Conservation (phyloP, 2,797 vertebrate species). For the Labroides dimidiatus region DNA sequence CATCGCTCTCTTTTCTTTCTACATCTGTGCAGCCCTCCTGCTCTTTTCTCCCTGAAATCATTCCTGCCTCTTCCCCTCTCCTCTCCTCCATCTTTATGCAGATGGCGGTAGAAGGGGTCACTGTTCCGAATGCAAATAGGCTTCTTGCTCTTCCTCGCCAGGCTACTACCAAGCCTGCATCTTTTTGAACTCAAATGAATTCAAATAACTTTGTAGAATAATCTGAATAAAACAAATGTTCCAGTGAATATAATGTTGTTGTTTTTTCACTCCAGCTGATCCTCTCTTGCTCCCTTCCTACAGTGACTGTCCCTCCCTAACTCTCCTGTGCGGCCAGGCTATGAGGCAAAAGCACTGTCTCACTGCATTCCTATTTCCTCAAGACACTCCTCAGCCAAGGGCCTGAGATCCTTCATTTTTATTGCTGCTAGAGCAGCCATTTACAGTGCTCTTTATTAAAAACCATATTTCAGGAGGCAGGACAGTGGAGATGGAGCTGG, state of each 20-base stretch:
- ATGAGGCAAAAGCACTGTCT: constrained; percentile 63
- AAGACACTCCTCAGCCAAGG: constrained; percentile 75
- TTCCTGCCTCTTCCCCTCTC: constrained; percentile 52
- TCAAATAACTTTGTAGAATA: constrained; percentile 58
- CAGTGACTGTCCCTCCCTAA: constrained; percentile 25
- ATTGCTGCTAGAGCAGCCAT: constrained; percentile 78
- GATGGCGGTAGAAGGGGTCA: constrained; percentile 77
- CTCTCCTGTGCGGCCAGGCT: constrained; percentile 55
- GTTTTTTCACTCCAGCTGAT: constrained; percentile 40
- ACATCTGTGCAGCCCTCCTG: constrained; percentile 62
- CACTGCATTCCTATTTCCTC: constrained; percentile 72
- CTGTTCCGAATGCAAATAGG: constrained; percentile 81
- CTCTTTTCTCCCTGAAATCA: constrained; percentile 63
- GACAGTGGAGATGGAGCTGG: constrained; percentile 66
- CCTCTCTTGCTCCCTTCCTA: constrained; percentile 24
- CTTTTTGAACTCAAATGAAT: constrained; percentile 60
- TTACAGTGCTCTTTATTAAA: constrained; percentile 87
- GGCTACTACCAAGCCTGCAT: constrained; percentile 57
- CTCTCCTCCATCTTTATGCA: constrained; percentile 78
- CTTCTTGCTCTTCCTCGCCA: constrained; percentile 67
- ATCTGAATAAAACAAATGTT: constrained; percentile 72
- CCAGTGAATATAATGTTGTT: constrained; percentile 40
- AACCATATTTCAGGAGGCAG: constrained; percentile 82
- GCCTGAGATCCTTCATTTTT: constrained; percentile 82
- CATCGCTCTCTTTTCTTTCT: constrained; percentile 56